Conservation (phyloP, 2,113 vertebrate species). For the Semnornis frantzii region DNA sequence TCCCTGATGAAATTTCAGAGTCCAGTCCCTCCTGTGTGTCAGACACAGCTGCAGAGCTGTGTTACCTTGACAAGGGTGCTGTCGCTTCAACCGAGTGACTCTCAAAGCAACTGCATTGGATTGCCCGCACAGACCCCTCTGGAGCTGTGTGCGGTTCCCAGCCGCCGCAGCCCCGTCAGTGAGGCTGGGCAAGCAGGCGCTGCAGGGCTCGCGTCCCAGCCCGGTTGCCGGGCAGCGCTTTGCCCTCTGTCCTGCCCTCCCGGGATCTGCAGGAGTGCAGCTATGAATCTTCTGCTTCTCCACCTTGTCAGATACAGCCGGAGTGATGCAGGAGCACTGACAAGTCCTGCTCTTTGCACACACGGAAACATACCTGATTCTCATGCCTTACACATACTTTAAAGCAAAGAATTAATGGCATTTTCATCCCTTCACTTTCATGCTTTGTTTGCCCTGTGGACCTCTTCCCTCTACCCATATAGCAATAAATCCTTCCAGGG, state of each 20-base stretch:
- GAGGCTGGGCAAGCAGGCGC: neutral
- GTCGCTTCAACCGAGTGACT: neutral
- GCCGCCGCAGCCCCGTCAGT: neutral
- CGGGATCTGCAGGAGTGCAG: neutral
- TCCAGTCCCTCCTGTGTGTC: neutral
- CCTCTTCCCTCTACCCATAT: neutral
- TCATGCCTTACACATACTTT: neutral
- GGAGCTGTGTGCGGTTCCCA: neutral
- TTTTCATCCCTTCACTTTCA: neutral
- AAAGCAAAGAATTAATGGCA: neutral
- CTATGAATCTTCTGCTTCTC: neutral
- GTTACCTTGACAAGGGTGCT: neutral
- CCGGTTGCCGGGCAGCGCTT: neutral
- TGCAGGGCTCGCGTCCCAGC: rapidly evolving
- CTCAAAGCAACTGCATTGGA: neutral
- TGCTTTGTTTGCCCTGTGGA: neutral
- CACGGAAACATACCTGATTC: neutral
- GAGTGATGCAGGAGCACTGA: neutral
- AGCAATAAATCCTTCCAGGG: neutral
- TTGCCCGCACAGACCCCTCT: neutral
- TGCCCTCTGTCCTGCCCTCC: neutral
- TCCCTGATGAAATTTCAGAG: neutral
- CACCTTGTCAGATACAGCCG: neutral
- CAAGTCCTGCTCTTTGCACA: neutral
- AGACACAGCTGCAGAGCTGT: neutral